Evolutionary conservation across 2,113 vertebrate species (phyloP).

Genomic region (Carollia perspicillata): DNA sequence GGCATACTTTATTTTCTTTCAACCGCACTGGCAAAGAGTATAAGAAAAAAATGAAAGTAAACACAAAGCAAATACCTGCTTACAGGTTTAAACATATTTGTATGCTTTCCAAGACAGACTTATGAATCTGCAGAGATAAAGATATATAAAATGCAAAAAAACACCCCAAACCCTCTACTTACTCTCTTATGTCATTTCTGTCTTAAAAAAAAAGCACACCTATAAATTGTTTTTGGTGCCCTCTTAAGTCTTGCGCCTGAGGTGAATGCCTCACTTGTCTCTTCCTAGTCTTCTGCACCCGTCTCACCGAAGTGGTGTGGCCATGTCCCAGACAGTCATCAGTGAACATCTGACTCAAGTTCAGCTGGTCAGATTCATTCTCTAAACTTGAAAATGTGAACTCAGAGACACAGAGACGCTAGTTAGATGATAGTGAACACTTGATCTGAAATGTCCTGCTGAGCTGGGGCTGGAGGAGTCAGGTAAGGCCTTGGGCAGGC

Average conservation of each 20-base stretch:
- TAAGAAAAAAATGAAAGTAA: neutral
- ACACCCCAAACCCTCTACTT: neutral
- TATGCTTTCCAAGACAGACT: slow-evolving; percentile 4
- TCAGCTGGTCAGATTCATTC: neutral
- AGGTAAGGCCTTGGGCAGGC: neutral
- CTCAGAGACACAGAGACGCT: neutral
- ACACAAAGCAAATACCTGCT: neutral
- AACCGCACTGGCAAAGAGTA: neutral
- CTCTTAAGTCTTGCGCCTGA: neutral
- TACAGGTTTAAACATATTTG: neutral
- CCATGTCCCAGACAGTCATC: neutral
- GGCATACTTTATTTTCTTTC: neutral
- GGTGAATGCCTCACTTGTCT: neutral
- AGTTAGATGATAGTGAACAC: neutral
- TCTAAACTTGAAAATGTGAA: neutral
- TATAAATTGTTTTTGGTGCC: neutral
- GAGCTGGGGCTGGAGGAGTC: neutral
- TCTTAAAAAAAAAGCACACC: neutral
- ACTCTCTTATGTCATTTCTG: neutral
- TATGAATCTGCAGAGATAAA: slow-evolving; percentile 29
- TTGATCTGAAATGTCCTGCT: neutral
- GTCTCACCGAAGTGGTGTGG: neutral
- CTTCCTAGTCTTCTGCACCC: neutral
- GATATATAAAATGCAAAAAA: neutral
- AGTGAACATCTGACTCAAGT: neutral